Conservation (phyloP, 2,888 invertebrate genomes). For the Parnassius glacialis region DNA sequence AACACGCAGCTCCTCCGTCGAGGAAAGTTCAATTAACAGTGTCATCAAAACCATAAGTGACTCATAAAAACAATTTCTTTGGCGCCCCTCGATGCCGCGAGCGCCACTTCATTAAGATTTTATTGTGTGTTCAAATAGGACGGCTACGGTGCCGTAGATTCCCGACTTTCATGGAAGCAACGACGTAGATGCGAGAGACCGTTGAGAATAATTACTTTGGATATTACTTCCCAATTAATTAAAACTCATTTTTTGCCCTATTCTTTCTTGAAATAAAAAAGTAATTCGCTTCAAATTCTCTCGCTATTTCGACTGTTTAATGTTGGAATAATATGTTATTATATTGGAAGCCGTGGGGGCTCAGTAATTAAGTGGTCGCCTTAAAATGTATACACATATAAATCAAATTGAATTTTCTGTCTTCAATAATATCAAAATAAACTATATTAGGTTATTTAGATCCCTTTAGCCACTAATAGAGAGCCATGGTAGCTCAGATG, state of each 20-base stretch:
- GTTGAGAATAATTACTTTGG: conserved; percentile 42
- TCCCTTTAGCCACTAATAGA: no score
- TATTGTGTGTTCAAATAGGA: conserved; percentile 27
- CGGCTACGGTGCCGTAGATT: conserved; percentile 9
- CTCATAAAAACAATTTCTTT: conserved; percentile 23
- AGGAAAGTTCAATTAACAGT: conserved; percentile 17
- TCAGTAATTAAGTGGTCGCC: no score
- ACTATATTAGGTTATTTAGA: no score
- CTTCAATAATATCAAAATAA: no score
- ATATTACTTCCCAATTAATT: conserved; percentile 46
- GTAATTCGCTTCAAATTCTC: conserved; percentile 1
- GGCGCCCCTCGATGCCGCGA: conserved; percentile 19
- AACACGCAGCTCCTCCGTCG: conserved; percentile 3
- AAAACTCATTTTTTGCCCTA: conserved; percentile 38
- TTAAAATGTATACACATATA: no score
- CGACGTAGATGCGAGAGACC: conserved; percentile 7
- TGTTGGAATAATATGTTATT: no score
- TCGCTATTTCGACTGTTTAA: no score
- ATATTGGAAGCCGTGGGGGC: no score
- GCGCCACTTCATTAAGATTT: conserved; percentile 27
- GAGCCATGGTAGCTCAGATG: no score
- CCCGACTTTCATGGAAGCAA: conserved; percentile 7
- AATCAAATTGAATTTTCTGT: no score
- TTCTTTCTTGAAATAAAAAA: neutral
- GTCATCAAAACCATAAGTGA: conserved; percentile 23